Base-by-base conservation (phyloP, 2,888 invertebrate species). In the Lithophane ornitopus region DNA sequence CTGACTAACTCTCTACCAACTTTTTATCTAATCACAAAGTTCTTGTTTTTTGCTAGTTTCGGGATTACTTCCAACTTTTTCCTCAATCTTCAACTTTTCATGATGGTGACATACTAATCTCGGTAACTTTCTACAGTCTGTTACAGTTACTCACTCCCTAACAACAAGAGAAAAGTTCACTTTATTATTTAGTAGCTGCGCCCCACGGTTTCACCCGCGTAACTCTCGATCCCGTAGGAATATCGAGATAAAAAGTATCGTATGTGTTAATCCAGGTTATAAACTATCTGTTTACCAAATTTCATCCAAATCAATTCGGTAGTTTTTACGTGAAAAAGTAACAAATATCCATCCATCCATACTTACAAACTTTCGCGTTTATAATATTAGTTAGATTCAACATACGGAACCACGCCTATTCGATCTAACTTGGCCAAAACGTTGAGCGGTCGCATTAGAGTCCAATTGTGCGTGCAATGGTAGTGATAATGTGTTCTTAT, bases 391-490 rank as follows among this genome's bases (percentile, higher is more conserved):
- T 34, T 34, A 39, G 39, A 39, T 72, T 41, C n/a, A 28, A 58
- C 19, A 14, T 61, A 54, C 61, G 52, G 74, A 61, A 78, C 41
- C 76, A n/a, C 19, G 26, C 16, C 8, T 59, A 14, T 74, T 46
- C 34, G 12, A 44, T 56, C 46, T 71, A 59, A 52, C 52, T 71
- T 70, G 7, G 19, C 58, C 12, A 19, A 26, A 69, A 26, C 3
- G 63, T 56, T 44, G 9, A 49, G 46, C 41, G 16, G 59, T 59
- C 28, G 34, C 61, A 70, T 68, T 59, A 76, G 59, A 28, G 26
- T 54, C 62, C 58, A 75, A 83, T 58, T 66, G 59, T 56, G 73
- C 67, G 82, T 61, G 49, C 72, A 49, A 78, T 75, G 59, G 19
- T 63, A n/a, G n/a, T 41, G 56, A 63, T 74, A 70, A 65, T 70